Evolutionary conservation across 2,888 invertebrate species (phyloP).

Genomic region (Alloplasta piceator): DNA sequence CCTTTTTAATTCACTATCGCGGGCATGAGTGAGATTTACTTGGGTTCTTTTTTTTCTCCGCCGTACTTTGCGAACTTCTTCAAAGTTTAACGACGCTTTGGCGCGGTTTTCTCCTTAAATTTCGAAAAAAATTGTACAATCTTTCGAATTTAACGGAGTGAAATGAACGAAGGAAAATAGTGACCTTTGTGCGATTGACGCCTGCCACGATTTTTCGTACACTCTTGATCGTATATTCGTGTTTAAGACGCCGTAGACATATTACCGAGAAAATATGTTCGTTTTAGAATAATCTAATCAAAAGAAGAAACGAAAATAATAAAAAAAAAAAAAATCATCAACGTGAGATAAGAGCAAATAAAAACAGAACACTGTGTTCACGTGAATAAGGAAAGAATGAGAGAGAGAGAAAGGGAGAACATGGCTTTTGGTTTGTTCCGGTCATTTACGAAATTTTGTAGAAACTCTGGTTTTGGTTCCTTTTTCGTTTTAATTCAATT

Average conservation of each 20-base stretch:
- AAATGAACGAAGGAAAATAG: too few relatives aligned
- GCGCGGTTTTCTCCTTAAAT: too few relatives aligned
- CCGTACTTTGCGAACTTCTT: too few relatives aligned
- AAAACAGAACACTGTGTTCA: constrained; percentile 57
- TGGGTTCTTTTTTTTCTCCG: too few relatives aligned
- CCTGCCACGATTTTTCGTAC: constrained; percentile 58
- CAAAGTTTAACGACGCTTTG: too few relatives aligned
- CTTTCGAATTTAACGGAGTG: too few relatives aligned
- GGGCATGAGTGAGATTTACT: not conserved
- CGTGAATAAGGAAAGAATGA: constrained; percentile 39
- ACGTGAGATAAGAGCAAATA: constrained; percentile 73
- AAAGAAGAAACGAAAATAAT: constrained; percentile 66
- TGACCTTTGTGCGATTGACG: constrained; percentile 20
- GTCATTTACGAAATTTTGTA: not conserved
- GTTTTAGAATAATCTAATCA: constrained; percentile 80
- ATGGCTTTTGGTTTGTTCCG: too few relatives aligned
- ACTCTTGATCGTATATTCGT: constrained; percentile 76
- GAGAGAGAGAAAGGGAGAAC: constrained; percentile 52
- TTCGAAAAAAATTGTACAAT: too few relatives aligned
- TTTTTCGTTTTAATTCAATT: too few relatives aligned
- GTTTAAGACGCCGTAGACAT: constrained; percentile 76
- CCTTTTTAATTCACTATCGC: not conserved
- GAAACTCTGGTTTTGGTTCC: too few relatives aligned
- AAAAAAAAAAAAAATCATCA: constrained; percentile 64
- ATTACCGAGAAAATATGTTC: constrained; percentile 77